These are phyloP conservation scores for Mionectes olivaceus DNA, from an alignment of 2,797 vertebrate genomes.

Conservation along the genomic window DNA sequence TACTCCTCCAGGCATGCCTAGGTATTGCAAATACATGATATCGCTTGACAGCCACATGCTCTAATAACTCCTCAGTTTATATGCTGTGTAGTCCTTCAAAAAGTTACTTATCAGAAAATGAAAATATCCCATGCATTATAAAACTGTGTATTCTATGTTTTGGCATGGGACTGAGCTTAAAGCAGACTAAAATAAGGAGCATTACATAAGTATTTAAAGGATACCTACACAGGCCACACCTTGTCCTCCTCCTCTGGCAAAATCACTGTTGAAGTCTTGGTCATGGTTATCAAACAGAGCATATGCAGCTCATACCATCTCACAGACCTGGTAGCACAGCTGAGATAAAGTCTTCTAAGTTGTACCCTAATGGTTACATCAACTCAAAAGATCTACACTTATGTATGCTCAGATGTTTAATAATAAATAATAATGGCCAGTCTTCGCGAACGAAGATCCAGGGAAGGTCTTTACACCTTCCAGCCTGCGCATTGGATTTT, in stretches of 20 bases:
- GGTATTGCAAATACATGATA: neutral
- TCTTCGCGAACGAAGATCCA: no score
- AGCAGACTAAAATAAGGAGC: neutral
- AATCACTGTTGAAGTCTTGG: neutral
- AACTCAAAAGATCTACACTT: neutral
- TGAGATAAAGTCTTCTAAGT: neutral
- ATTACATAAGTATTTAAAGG: neutral
- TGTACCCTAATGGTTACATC: neutral
- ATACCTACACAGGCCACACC: neutral
- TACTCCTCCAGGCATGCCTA: neutral
- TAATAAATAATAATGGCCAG: no score
- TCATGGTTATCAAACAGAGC: neutral
- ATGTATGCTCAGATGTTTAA: neutral
- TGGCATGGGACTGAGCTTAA: neutral
- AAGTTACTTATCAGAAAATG: neutral
- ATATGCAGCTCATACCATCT: neutral
- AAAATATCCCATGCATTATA: neutral
- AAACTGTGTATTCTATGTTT: neutral
- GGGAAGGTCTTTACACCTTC: no score
- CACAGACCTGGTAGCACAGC: neutral
- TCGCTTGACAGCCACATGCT: neutral
- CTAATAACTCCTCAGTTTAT: neutral
- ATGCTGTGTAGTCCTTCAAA: neutral
- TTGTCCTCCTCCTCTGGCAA: neutral
- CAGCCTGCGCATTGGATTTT: no score